Conservation (phyloP, 2,113 vertebrate species). For the Dolichotis patagonum region DNA sequence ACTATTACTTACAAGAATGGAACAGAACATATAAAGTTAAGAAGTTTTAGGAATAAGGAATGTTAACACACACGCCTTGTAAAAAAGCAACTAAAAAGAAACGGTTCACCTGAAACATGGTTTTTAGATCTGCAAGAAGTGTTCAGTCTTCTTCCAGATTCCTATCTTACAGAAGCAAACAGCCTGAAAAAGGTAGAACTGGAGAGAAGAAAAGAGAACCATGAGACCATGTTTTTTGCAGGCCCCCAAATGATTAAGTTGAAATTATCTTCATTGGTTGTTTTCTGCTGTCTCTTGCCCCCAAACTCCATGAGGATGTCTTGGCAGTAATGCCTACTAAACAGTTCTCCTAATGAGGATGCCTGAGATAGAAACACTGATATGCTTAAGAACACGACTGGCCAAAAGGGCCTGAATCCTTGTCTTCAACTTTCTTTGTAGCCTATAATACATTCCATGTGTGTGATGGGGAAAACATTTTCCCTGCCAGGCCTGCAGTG, state of each 20-base stretch:
- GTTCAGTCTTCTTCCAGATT: constrained; percentile 46
- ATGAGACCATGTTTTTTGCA: constrained; percentile 18
- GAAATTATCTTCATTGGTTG: not conserved
- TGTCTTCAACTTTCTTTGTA: not conserved
- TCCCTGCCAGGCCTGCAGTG: not conserved
- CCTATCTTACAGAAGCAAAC: constrained; percentile 31
- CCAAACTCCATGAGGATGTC: not conserved
- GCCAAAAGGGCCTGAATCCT: not conserved
- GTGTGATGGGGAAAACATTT: not conserved
- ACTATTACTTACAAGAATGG: not conserved
- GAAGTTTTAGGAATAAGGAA: constrained; percentile 7
- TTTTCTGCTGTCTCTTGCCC: constrained; percentile 5
- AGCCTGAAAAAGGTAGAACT: constrained; percentile 44
- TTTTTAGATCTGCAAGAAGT: constrained; percentile 44
- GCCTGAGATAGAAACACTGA: not conserved
- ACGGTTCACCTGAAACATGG: constrained; percentile 60
- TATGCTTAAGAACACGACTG: not conserved
- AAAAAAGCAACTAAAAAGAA: not conserved
- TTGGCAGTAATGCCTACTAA: not conserved
- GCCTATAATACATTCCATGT: not conserved
- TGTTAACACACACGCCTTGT: not conserved
- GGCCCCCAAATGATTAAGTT: not conserved
- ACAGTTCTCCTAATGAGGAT: not conserved
- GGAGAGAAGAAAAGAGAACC: constrained; percentile 12
- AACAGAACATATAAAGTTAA: not conserved